Conservation (phyloP, 2,113 vertebrate species). For the Ginglymostoma cirratum region DNA sequence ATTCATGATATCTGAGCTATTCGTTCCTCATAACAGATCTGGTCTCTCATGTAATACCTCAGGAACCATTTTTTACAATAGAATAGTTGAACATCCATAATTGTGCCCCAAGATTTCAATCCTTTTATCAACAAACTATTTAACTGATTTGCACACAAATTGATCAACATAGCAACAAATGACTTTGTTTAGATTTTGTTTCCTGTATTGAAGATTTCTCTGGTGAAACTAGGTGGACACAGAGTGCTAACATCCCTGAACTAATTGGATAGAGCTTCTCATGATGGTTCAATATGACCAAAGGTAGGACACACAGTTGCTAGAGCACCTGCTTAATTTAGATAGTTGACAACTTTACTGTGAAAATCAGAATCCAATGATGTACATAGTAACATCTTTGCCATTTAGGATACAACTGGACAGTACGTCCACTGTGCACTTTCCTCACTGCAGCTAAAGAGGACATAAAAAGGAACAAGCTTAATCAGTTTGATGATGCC, state of each 20-base stretch:
- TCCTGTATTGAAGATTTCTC: neutral
- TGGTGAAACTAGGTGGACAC: neutral
- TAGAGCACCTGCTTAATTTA: too few relatives aligned
- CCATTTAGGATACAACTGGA: too few relatives aligned
- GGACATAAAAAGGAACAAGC: neutral
- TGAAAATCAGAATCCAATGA: too few relatives aligned
- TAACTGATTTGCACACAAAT: neutral
- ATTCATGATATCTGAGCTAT: neutral
- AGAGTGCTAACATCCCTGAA: neutral
- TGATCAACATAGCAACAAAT: neutral
- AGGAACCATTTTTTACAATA: neutral
- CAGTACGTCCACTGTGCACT: neutral
- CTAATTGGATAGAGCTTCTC: neutral
- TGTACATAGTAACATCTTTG: too few relatives aligned
- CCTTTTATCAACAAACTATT: neutral
- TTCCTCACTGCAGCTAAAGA: neutral
- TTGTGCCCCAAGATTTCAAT: neutral
- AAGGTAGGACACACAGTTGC: too few relatives aligned
- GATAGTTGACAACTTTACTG: too few relatives aligned
- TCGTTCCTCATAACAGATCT: neutral
- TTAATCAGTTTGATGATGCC: neutral
- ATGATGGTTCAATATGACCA: neutral
- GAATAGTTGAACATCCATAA: neutral
- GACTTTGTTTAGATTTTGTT: neutral
- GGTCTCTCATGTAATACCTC: neutral